phyloP scores from a whole-genome alignment of 53 echinoderm and acorn worm genomes.

The Zoroaster sp. region DNA sequence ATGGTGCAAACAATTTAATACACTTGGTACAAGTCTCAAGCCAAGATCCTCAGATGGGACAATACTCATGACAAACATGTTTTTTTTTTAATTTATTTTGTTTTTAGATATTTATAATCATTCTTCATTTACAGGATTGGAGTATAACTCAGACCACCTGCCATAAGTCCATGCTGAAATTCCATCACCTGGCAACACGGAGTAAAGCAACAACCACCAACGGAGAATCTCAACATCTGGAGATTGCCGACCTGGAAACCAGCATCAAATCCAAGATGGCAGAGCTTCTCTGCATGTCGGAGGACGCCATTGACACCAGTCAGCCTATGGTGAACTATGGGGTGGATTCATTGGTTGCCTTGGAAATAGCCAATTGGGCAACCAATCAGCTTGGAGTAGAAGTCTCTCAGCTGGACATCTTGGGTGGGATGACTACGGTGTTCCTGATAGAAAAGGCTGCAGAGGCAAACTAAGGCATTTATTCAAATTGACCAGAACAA shows the following conservation, averaged over 20 bases:
- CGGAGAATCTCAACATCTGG: slow-evolving; percentile 66
- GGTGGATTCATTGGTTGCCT: slow-evolving; percentile 93
- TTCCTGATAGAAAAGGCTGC: slow-evolving; percentile 75
- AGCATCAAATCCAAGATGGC: slow-evolving; percentile 77
- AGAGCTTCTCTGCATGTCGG: slow-evolving; percentile 82
- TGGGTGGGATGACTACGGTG: slow-evolving; percentile 91
- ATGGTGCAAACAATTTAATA: too few species aligned
- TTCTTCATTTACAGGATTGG: slow-evolving; percentile 86
- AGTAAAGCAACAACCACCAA: slow-evolving; percentile 66
- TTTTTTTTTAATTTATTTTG: too few species aligned
- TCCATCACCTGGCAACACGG: slow-evolving; percentile 74
- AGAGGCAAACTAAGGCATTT: slow-evolving; percentile 10
- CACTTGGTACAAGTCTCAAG: too few species aligned
- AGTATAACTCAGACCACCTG: slow-evolving; percentile 61
- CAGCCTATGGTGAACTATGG: slow-evolving; percentile 99
- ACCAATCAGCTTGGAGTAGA: slow-evolving; percentile 88
- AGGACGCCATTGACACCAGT: slow-evolving; percentile 84
- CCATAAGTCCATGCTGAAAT: slow-evolving; percentile 79
- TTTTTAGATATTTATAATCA: too few species aligned
- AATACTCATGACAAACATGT: too few species aligned
- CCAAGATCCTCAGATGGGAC: too few species aligned
- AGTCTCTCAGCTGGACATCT: slow-evolving; percentile 91
- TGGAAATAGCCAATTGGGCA: slow-evolving; percentile 97
- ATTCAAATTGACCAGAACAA: too few species aligned
- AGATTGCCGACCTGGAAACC: slow-evolving; percentile 59